Evolutionary conservation across 2,888 invertebrate genomes (phyloP), one percentile per base, ranked within the genome.

Genomic region (Troides aeacus): DNA sequence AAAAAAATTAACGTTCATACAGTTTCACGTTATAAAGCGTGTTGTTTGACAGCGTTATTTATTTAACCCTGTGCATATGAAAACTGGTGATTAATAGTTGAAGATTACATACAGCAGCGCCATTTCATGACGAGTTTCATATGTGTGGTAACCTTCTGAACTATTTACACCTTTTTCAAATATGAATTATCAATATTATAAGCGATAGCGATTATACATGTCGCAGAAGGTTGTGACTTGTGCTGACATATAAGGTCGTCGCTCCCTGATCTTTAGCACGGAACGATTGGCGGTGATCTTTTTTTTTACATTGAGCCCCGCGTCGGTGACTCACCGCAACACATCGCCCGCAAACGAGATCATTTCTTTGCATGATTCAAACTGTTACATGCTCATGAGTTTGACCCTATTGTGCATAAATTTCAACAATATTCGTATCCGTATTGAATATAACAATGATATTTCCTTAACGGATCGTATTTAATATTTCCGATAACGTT

Each of bases 191-290:
- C 15, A 12, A 12, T 2, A 46, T 12, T 46, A 46, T 46, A 46
- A 46, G 58, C 23, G 67, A 46, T 56, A 69, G 66, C 61, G 61
- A 36, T 69, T 36, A 5, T 62, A 21, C 2, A 5, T 21, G 60
- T 84, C 83, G 83, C 74, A 17, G 10, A 39, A 69, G 74, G 79
- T 71, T 74, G 53, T 79, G 12, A 56, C 71, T 75, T 75, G 70
- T 1, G 12, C 81, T 80, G 73, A 66, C 68, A 56, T 62, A 53
- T 77, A 82, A 85, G 92, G 90, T 92, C 90, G 87, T 81, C 90
- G 90, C 85, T 81, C 91, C 83, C 87, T 83, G 86, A 90, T 90
- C 92, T 90, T 90, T 81, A 82, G 88, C 79, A 84, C 85, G 84
- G 84, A 87, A 85, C 87, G 87, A 86, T 86, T 84, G 86, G 79